phyloP scores from a whole-genome alignment of 2,113 vertebrate species.

The Crotalus viridis region DNA sequence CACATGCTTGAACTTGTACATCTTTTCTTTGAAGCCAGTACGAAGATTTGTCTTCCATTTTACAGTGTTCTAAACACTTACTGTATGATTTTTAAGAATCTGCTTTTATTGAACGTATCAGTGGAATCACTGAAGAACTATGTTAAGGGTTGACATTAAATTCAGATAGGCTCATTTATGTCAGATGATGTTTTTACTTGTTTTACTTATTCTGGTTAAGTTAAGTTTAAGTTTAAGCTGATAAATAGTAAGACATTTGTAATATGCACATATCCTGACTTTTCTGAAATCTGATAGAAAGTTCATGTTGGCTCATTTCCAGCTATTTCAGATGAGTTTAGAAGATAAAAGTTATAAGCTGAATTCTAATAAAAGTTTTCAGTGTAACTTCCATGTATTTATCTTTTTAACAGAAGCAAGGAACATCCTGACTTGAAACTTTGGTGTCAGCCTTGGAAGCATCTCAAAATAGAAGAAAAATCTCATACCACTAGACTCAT shows the following conservation, averaged over 20 bases:
- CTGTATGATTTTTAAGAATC: neutral
- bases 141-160: neutral
- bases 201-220: neutral
- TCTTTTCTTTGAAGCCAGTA: neutral
- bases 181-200: neutral
- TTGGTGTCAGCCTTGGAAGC: conserved; percentile 93
- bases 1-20: neutral
- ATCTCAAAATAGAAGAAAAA: conserved; percentile 71
- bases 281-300: neutral
- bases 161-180: neutral
- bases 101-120: neutral
- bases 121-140: neutral
- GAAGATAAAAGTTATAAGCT: neutral
- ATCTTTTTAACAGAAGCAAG: conserved; percentile 75
- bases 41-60: neutral
- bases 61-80: neutral
- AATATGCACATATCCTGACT: neutral
- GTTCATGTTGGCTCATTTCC: neutral
- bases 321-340: fast-evolving
- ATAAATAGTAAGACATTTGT: neutral
- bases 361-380: neutral
- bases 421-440: conserved; percentile 90
- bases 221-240: neutral
- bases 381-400: neutral
- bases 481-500: conserved; percentile 68